Conservation (phyloP, 2,113 vertebrate genomes). For the Dasyprocta punctata region DNA sequence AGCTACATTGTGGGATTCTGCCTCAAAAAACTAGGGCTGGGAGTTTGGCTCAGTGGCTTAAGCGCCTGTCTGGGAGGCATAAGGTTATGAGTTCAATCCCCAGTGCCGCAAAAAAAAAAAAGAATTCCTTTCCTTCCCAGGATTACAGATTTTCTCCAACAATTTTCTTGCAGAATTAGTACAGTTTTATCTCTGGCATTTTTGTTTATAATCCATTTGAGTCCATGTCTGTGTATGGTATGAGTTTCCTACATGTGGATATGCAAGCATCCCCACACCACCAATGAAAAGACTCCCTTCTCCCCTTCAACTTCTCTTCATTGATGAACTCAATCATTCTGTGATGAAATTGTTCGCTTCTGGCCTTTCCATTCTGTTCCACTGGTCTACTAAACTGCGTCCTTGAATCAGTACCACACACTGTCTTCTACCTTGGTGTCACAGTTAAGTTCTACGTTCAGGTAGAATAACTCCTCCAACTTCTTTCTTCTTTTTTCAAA, state of each 20-base stretch:
- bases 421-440: not conserved
- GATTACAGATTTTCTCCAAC: not conserved
- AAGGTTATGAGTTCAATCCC: too few species aligned
- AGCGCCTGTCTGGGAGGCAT: too few species aligned
- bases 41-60: too few species aligned
- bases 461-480: not conserved
- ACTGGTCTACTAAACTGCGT: not conserved
- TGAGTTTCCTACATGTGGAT: not conserved
- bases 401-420: not conserved
- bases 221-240: not conserved
- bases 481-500: not conserved
- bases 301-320: not conserved
- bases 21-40: too few species aligned
- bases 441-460: not conserved
- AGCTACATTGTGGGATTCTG: too few species aligned
- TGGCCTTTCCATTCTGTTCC: not conserved
- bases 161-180: not conserved
- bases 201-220: not conserved
- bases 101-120: too few species aligned
- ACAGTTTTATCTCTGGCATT: not conserved
- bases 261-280: rapidly evolving
- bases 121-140: not conserved
- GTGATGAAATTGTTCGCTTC: not conserved
- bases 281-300: not conserved
- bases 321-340: not conserved